phyloP scores from a whole-genome alignment of 2,888 invertebrate species.

The Morpho helenor region DNA sequence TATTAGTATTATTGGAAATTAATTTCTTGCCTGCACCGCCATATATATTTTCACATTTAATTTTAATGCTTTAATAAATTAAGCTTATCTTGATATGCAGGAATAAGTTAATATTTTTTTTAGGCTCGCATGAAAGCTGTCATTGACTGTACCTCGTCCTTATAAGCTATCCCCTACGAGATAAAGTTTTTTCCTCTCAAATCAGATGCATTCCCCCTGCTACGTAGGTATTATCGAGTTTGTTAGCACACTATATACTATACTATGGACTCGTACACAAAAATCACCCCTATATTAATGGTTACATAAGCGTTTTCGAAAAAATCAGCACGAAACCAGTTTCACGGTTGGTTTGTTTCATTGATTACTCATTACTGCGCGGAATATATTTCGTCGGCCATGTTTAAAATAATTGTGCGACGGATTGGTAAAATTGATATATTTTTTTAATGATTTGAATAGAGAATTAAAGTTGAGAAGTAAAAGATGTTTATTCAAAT shows the following conservation, averaged over 20 bases:
- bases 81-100: too few species aligned
- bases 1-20: too few species aligned
- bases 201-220: conserved; percentile 64
- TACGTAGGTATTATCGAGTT: conserved; percentile 40
- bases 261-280: conserved; percentile 10
- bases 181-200: conserved; percentile 54
- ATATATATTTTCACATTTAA: too few species aligned
- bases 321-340: conserved; percentile 13
- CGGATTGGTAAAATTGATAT: conserved; percentile 6
- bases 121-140: neutral
- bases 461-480: too few species aligned
- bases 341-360: conserved; percentile 26
- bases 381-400: conserved; percentile 21
- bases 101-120: too few species aligned
- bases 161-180: conserved; percentile 40
- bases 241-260: conserved; percentile 30
- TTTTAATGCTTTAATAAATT: too few species aligned
- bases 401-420: conserved; percentile 13
- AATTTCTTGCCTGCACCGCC: too few species aligned
- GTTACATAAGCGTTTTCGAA: conserved; percentile 15
- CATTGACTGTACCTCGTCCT: conserved; percentile 37
- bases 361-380: conserved; percentile 24
- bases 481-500: too few species aligned
- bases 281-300: conserved; percentile 26
- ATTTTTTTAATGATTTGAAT: neutral